Percentiles rank a stretch among this genome's conserved stretches.
Evolutionary conservation across 2,797 vertebrate genomes (phyloP).

Genomic region (Diplodus puntazzo): DNA sequence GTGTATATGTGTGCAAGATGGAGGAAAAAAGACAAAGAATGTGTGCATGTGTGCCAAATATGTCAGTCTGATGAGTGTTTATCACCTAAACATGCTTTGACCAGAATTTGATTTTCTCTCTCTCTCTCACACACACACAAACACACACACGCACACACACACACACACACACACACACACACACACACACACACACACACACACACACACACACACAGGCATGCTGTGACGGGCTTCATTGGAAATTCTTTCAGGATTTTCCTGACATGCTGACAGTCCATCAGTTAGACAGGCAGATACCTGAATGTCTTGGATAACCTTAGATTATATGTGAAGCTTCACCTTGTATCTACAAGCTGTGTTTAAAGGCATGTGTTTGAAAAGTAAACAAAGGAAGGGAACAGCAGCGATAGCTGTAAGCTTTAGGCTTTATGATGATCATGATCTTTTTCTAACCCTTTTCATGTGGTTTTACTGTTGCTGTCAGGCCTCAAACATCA

Average conservation of each 20-base stretch:
- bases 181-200: slow-evolving; percentile 2
- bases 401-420: background rate
- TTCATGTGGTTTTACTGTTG: slow-evolving; percentile 11
- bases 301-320: slow-evolving; percentile 28
- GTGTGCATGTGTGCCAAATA: slow-evolving; percentile 41
- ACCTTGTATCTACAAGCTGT: background rate
- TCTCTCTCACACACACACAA: background rate
- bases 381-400: background rate
- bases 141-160: slow-evolving; percentile 15
- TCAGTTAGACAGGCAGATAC: slow-evolving; percentile 49
- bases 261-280: slow-evolving; percentile 34
- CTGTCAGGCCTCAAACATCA: background rate
- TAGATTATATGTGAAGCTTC: slow-evolving; percentile 12
- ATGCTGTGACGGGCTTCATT: slow-evolving; percentile 44
- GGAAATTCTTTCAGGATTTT: slow-evolving; percentile 52
- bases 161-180: slow-evolving; percentile 20
- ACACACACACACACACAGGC: slow-evolving; percentile 29
- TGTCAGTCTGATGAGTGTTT: slow-evolving; percentile 42
- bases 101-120: slow-evolving; percentile 29
- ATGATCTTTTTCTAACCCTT: background rate
- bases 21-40: slow-evolving; percentile 29
- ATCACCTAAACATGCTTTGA: slow-evolving; percentile 48
- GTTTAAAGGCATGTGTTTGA: slow-evolving; percentile 10
- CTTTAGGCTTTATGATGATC: slow-evolving; percentile 12
- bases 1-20: slow-evolving; percentile 10